Base-by-base conservation (phyloP, 2,888 invertebrate species). In the Euplagia quadripunctaria region DNA sequence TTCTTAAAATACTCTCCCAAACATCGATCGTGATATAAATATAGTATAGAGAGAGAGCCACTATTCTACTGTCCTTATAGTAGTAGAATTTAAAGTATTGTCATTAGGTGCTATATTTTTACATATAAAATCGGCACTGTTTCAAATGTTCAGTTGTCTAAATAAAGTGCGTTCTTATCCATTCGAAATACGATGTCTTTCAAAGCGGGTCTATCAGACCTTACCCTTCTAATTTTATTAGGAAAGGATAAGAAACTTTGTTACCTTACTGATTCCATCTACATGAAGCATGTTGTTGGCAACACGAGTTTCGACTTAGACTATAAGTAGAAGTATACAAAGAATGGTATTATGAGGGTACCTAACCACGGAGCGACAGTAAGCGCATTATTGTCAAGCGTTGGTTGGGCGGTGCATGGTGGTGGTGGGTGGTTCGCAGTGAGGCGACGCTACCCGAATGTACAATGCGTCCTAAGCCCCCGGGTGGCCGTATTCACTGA, bases 301-400 rank as follows among this genome's bases (percentile, higher is more conserved):
- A 90, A 94, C 94, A 94, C 86, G 94, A 88, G 89, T 94, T 94
- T 93, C 91, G 91, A 93, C 94, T 94, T 94, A 93, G 88, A 88
- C 87, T 90, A 87, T 89, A 91, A 93, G 90, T 88, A 87, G 84
- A 88, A 85, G 84, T 89, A 87, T 88, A 90, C 88, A 90, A 93
- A 93, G 91, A 94, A 92, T 93, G 89, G 93, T 87, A 91, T 94
- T 94, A 93, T 92, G 90, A 90, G 93, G 92, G 92, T 91, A 89
- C 86, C 87, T 89, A 90, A 87, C 87, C 85, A 91, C 88, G 88
- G 88, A 90, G 91, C 88, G 89, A 88, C 91, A 68, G 88, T 94
- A 94, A 94, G 94, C 93, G 94, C 92, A 94, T 94, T 95, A 95
- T 91, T 92, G 93, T 92, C 91, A 89, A 93, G 91, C 88, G 85